Evolutionary conservation across 2,113 vertebrate genomes (phyloP).

Genomic region (Phaetusa simplex): DNA sequence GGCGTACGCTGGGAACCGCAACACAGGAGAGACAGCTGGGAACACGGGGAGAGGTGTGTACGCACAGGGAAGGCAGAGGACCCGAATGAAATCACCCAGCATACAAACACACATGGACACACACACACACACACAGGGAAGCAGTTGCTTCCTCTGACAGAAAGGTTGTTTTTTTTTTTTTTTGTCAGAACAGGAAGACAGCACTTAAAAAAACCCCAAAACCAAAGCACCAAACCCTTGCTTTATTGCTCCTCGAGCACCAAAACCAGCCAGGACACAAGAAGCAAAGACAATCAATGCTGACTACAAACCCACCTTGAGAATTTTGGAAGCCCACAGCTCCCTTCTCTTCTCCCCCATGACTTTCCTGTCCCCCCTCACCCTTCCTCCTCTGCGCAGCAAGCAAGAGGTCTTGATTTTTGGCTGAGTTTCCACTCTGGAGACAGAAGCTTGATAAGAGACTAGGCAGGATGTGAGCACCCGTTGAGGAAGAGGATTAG

Average conservation of each 20-base stretch:
- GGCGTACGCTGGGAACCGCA: neutral
- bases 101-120: neutral
- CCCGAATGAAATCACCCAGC: neutral
- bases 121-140: neutral
- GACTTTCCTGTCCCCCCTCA: fast-evolving
- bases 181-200: neutral
- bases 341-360: neutral
- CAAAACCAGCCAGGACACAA: neutral
- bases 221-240: neutral
- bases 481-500: constrained; percentile 33
- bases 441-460: neutral
- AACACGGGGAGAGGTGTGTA: neutral
- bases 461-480: constrained; percentile 16
- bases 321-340: neutral
- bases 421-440: neutral
- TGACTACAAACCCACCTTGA: neutral
- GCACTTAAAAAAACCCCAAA: neutral
- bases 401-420: neutral
- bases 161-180: neutral
- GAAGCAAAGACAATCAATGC: neutral
- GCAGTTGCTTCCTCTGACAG: neutral
- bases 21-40: neutral
- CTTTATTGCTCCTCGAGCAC: neutral
- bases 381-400: neutral
- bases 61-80: neutral